Percentiles rank a stretch among this genome's conserved stretches.
Conservation (phyloP, 2,797 vertebrate species). For the Cetoscarus ocellatus region DNA sequence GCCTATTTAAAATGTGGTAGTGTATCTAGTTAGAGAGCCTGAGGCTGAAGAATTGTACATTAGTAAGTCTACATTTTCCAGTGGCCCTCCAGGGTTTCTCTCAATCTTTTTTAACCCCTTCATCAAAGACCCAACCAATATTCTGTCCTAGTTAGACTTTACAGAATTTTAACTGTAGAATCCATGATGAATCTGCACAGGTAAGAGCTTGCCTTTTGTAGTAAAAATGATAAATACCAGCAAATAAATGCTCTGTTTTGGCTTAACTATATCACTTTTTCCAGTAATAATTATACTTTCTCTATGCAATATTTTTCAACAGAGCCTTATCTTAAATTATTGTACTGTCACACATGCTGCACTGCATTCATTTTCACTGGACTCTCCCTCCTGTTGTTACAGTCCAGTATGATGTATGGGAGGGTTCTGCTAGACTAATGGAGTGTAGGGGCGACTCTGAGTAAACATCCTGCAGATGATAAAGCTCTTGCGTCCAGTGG, state of each 20-base stretch:
- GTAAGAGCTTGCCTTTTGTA: background rate
- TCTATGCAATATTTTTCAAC: constrained; percentile 30
- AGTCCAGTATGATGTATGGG: constrained; percentile 65
- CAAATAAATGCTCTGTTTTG: constrained; percentile 14
- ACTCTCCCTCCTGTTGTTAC: constrained; percentile 48
- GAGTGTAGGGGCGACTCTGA: constrained; percentile 61
- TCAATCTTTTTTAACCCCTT: background rate
- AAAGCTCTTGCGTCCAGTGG: constrained; percentile 66
- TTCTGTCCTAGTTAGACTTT: background rate
- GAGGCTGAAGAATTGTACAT: background rate
- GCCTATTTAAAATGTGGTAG: background rate
- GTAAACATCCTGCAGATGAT: constrained; percentile 75
- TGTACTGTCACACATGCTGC: constrained; percentile 49
- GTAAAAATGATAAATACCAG: background rate
- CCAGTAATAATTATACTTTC: no score
- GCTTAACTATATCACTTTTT: background rate
- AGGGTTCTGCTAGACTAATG: constrained; percentile 69
- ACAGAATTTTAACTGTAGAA: no score
- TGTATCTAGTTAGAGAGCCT: background rate
- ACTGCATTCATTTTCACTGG: constrained; percentile 60
- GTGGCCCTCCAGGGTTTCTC: background rate
- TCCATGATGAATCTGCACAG: background rate
- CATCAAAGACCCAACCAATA: background rate
- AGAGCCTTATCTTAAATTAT: constrained; percentile 52
- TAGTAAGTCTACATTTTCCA: background rate